phyloP scores from a whole-genome alignment of 2,797 vertebrate genomes.

The Poeciliopsis presidionis region DNA sequence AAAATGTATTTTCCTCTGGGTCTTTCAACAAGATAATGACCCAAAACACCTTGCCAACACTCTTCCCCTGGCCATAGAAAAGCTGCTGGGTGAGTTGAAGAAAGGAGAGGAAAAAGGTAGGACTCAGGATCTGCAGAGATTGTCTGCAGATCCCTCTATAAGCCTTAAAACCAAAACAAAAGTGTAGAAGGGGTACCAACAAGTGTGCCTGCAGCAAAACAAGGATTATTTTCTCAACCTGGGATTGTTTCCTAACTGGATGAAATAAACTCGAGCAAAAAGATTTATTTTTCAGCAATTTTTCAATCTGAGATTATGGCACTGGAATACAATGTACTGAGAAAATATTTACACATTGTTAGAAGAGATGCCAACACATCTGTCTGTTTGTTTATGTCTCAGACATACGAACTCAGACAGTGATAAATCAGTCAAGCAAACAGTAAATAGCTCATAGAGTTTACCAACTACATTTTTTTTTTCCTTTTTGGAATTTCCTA shows the following conservation, averaged over 20 bases:
- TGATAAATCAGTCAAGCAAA: slow-evolving; percentile 1
- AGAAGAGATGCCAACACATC: background rate
- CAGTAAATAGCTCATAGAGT: background rate
- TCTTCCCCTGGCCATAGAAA: background rate
- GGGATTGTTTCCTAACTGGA: background rate
- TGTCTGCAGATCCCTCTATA: background rate
- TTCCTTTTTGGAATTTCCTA: background rate
- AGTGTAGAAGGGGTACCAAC: background rate
- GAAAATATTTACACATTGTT: background rate
- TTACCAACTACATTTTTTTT: background rate
- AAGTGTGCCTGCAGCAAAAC: background rate
- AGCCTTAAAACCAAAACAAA: background rate
- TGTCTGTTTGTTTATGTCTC: background rate
- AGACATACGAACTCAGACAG: background rate
- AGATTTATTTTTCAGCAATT: background rate
- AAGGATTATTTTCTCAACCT: background rate
- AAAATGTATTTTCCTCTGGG: background rate
- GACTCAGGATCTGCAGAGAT: background rate
- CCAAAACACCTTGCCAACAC: background rate
- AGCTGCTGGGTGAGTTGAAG: background rate
- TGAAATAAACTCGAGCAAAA: background rate
- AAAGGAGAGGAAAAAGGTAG: background rate
- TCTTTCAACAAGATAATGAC: background rate
- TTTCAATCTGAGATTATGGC: background rate
- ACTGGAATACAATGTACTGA: background rate